Percentiles rank a stretch among this genome's conserved stretches.
Evolutionary conservation across 2,888 invertebrate genomes (phyloP).

Genomic region (Melinaea menophilus): DNA sequence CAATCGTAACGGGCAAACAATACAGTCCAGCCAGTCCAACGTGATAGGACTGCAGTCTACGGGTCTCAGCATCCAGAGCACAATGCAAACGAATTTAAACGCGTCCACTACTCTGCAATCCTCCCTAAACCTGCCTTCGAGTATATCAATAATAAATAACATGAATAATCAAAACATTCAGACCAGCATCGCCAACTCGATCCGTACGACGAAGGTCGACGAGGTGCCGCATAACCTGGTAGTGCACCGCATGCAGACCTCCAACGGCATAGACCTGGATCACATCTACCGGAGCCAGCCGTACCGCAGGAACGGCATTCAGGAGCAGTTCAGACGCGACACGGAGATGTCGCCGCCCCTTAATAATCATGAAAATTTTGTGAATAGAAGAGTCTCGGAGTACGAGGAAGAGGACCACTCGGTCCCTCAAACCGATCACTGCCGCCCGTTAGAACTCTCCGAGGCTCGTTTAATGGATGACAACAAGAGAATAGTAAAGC

Average conservation of each 20-base stretch:
- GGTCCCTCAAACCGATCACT: conserved; percentile 51
- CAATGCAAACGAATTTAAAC: conserved; percentile 36
- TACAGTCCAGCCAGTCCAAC: conserved; percentile 56
- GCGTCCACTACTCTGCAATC: conserved; percentile 52
- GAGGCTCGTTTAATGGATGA: conserved; percentile 61
- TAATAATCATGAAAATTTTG: conserved; percentile 61
- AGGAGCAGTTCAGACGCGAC: conserved; percentile 58
- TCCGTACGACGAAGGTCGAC: conserved; percentile 46
- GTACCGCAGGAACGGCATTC: conserved; percentile 60
- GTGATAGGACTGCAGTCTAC: conserved; percentile 56
- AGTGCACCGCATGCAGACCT: conserved; percentile 49
- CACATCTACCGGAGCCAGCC: conserved; percentile 46
- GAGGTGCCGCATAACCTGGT: conserved; percentile 66
- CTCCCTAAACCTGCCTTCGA: conserved; percentile 52
- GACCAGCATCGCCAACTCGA: conserved; percentile 54
- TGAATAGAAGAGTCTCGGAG: conserved; percentile 61
- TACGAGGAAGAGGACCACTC: conserved; percentile 66
- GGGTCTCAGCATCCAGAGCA: conserved; percentile 44
- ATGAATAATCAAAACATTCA: conserved; percentile 45
- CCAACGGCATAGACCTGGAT: conserved; percentile 68
- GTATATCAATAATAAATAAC: conserved; percentile 58
- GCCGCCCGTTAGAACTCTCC: conserved; percentile 54
- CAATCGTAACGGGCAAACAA: conserved; percentile 61
- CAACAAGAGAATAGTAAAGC: conserved; percentile 63
- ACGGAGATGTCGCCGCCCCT: conserved; percentile 53